These are phyloP conservation scores for Agraylea sexmaculata DNA, from an alignment of 1,140 invertebrate genomes.

Conservation along the genomic window DNA sequence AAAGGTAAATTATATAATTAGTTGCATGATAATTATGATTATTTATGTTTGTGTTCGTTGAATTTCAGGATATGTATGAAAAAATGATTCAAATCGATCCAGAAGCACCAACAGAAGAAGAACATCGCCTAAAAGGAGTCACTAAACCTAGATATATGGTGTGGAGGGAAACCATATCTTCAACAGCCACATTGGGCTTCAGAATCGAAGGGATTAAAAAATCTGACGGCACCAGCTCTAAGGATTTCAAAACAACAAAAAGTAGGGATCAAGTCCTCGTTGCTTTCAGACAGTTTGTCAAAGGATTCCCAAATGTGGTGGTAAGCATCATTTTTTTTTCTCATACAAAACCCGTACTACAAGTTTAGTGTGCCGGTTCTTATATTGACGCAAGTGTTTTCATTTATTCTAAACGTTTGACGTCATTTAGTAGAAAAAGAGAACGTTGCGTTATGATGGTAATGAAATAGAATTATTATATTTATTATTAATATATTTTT, in stretches of 20 bases:
- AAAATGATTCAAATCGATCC: conserved; percentile 96
- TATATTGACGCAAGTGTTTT: too few relatives aligned
- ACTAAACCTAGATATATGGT: conserved; percentile 96
- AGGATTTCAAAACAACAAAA: conserved; percentile 95
- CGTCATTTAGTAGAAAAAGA: neutral
- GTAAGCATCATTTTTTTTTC: conserved; percentile 43
- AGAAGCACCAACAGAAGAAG: conserved; percentile 79
- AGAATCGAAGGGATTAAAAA: conserved; percentile 91
- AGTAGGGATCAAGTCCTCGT: conserved; percentile 69
- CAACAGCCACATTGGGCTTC: conserved; percentile 88
- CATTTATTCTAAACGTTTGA: too few relatives aligned
- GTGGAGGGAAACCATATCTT: conserved; percentile 95
- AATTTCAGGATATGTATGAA: conserved; percentile 84
- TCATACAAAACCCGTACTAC: neutral
- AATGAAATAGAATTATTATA: neutral
- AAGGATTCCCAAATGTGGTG: conserved; percentile 62
- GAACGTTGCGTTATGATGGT: neutral
- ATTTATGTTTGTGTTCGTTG: conserved; percentile 7
- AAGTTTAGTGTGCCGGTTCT: too few relatives aligned
- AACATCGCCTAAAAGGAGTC: conserved; percentile 76
- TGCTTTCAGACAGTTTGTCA: conserved; percentile 73
- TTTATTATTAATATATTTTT: conserved; percentile 27
- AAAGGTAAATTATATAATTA: conserved; percentile 44
- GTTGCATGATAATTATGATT: conserved; percentile 2
- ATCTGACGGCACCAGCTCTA: conserved; percentile 74